These are phyloP conservation scores for Mechanitis mazaeus DNA, from an alignment of 2,888 invertebrate genomes.

Conservation along the genomic window DNA sequence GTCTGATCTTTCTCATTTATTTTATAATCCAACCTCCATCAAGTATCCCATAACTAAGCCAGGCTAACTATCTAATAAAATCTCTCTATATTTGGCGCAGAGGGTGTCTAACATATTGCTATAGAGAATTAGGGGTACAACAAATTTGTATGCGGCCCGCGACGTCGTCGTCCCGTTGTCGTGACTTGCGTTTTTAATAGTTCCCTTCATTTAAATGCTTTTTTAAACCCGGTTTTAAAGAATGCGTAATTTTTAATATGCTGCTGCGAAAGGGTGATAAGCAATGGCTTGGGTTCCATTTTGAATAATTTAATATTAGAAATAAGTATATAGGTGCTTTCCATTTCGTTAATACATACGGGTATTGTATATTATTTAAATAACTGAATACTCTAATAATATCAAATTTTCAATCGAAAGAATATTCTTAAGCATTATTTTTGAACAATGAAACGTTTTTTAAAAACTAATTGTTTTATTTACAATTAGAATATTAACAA, in stretches of 20 bases:
- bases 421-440: too few species aligned
- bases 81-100: conserved; percentile 22
- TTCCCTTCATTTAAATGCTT: conserved; percentile 15
- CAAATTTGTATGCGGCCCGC: conserved; percentile 22
- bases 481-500: too few species aligned
- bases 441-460: too few species aligned
- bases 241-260: conserved; percentile 4
- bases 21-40: neutral
- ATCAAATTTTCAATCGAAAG: too few species aligned
- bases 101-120: conserved; percentile 15
- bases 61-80: conserved; percentile 12
- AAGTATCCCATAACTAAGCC: neutral
- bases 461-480: too few species aligned
- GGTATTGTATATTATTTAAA: too few species aligned
- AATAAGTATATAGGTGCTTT: neutral
- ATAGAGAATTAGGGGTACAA: conserved; percentile 17
- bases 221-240: neutral
- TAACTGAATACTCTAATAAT: too few species aligned
- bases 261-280: conserved; percentile 1
- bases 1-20: neutral
- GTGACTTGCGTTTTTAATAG: conserved; percentile 21
- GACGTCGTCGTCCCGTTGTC: conserved; percentile 7
- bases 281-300: neutral
- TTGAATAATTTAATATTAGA: conserved; percentile 2
- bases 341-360: too few species aligned